Conservation (phyloP, 2,113 vertebrate genomes). For the Zosterops borbonicus region DNA sequence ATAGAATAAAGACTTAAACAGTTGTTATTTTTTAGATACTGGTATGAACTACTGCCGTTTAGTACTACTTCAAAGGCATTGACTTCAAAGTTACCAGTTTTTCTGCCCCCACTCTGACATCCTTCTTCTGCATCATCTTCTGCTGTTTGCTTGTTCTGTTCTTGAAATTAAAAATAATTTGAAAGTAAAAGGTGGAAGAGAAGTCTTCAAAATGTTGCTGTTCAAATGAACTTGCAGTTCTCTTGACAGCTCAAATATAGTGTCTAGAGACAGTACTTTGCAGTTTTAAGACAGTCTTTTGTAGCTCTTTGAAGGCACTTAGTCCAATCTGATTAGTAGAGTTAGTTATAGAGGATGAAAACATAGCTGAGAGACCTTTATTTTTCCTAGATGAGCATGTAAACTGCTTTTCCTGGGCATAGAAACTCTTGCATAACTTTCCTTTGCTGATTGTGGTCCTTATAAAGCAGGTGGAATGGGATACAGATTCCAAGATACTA, state of each 20-base stretch:
- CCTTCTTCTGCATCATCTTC: neutral
- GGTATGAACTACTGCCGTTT: neutral
- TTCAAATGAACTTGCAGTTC: neutral
- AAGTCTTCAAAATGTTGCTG: neutral
- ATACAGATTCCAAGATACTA: neutral
- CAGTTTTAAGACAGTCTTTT: neutral
- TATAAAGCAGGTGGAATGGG: neutral
- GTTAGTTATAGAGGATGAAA: neutral
- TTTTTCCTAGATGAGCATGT: accelerated
- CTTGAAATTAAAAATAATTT: neutral
- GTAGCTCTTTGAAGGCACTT: neutral
- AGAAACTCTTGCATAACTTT: neutral
- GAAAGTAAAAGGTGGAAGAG: neutral
- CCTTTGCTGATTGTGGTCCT: neutral
- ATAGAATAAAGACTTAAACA: neutral
- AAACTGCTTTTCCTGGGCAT: neutral
- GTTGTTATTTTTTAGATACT: neutral
- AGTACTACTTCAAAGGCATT: neutral
- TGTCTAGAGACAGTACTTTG: neutral
- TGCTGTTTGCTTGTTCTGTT: neutral
- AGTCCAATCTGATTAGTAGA: neutral
- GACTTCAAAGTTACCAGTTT: neutral
- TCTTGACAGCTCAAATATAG: neutral
- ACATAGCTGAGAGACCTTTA: neutral
- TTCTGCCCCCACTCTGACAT: neutral